A percentile compares a stretch with the other conserved stretches of the same genome.
Conservation (phyloP, 2,888 invertebrate genomes). For the Lasiommata megera region DNA sequence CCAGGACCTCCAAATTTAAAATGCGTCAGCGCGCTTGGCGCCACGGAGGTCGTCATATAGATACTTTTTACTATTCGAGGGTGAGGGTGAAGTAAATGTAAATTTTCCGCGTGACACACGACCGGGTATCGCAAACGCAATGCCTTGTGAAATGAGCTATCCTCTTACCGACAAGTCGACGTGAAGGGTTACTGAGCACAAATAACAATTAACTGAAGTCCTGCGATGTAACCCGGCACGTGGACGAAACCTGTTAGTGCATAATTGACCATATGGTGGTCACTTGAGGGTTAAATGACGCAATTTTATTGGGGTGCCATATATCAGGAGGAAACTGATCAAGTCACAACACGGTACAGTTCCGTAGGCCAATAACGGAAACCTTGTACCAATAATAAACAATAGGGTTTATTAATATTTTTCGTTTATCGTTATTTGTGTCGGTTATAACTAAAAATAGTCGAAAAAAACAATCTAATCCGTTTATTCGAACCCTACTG, state of each 20-base stretch:
- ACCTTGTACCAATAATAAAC: too few relatives aligned
- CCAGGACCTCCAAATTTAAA: too few relatives aligned
- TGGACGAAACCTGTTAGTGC: conserved; percentile 55
- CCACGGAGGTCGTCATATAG: too few relatives aligned
- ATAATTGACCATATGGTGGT: conserved; percentile 61
- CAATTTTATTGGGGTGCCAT: conserved; percentile 1
- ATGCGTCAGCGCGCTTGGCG: too few relatives aligned
- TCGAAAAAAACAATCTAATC: too few relatives aligned
- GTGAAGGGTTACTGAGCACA: conserved; percentile 45
- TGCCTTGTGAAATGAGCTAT: conserved; percentile 52
- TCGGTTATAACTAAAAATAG: too few relatives aligned
- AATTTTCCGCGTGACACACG: conserved; percentile 30
- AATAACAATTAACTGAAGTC: conserved; percentile 74
- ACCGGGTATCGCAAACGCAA: conserved; percentile 47
- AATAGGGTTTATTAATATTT: too few relatives aligned
- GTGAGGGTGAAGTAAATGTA: conserved; percentile 2
- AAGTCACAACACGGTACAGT: too few relatives aligned
- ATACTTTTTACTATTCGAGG: too few relatives aligned
- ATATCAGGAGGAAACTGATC: not conserved
- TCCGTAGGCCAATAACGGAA: too few relatives aligned
- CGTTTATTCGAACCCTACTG: too few relatives aligned
- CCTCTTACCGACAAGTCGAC: conserved; percentile 45
- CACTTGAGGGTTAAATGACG: conserved; percentile 7
- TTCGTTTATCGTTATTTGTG: too few relatives aligned
- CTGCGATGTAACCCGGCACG: conserved; percentile 56